Evolutionary conservation across 2,113 vertebrate genomes (phyloP), one percentile per base, ranked within the genome.

Genomic region (Panthera tigris): DNA sequence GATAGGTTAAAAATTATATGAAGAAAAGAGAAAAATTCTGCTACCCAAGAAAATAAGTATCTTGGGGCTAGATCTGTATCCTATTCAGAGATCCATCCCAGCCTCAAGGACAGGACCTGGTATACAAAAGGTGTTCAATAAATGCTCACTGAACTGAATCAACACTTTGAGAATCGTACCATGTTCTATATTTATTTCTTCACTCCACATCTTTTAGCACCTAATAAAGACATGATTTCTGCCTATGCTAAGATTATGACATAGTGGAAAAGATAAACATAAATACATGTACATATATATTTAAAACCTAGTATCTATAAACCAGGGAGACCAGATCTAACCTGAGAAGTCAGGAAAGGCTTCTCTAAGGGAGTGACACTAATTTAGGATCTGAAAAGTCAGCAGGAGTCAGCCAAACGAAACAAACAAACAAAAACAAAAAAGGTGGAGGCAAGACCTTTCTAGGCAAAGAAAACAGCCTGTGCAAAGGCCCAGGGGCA

Each of bases 281-380:
- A 57, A 82, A 87, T 93, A 91, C 89, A 88, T 85, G 68, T 29
- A 92, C 91, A 91, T 86, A 91, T 88, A 73, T 31, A 88, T 83
- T 80, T 45, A 89, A 95, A 91, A 92, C 61, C 78, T 50, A 23
- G 29, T 76, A 63, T 13, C 36, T 31, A 50, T 61, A 65, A 88
- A 92, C 14, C 9, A 33, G 1, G 23, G 31, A 93, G 45, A 71
- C 19, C 0, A 63, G 27, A 23, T 88, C 15, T 95, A 71, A 82
- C 3, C 39, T 45, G 39, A 91, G 52, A 66, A 81, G 14, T 79
- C 25, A 91, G 63, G 36, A 63, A 89, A 61, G 41, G 29, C 5
- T 57, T 84, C n/a, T 91, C 29, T 45, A 78, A 82, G 63, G 65
- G 23, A 69, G 7, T 10, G 36, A 41, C 29, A 61, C 71, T 48